Percentiles rank a stretch among this genome's conserved stretches.
Conservation (phyloP, 2,888 invertebrate genomes). For the Rhagonycha lutea region DNA sequence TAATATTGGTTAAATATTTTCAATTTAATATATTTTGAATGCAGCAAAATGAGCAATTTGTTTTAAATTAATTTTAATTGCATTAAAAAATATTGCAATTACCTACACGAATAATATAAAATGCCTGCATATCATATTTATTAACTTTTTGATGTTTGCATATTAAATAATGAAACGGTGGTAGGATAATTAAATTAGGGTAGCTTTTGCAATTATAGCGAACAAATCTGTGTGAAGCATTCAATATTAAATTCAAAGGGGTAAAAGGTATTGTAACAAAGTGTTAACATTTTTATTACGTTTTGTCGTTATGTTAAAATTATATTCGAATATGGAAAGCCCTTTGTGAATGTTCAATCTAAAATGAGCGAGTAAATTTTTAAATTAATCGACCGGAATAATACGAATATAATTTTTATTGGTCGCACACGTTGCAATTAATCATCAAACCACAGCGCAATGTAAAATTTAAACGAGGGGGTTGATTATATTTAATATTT, state of each 20-base stretch:
- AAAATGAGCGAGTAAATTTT: conserved; percentile 14
- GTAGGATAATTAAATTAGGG: conserved; percentile 46
- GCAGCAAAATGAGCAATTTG: background rate
- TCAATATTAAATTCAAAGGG: conserved; percentile 30
- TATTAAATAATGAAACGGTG: conserved; percentile 45
- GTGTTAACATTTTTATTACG: conserved; percentile 26
- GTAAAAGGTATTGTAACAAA: conserved; percentile 25
- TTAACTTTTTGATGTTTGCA: conserved; percentile 22
- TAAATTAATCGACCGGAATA: background rate
- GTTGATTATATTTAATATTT: background rate
- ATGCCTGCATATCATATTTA: conserved; percentile 19
- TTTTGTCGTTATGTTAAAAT: conserved; percentile 11
- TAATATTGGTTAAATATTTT: background rate
- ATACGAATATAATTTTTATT: conserved; percentile 4
- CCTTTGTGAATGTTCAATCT: conserved; percentile 39
- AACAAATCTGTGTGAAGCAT: conserved; percentile 4
- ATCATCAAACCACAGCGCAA: background rate
- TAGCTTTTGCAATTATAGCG: conserved; percentile 39
- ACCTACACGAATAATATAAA: background rate
- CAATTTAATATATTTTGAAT: background rate
- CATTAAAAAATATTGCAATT: background rate
- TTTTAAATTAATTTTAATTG: background rate
- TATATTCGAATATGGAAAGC: conserved; percentile 20
- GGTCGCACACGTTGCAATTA: background rate
- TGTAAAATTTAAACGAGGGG: background rate